A percentile compares a stretch with the other conserved stretches of the same genome.
Evolutionary conservation across 2,113 vertebrate genomes (phyloP).

Genomic region (Gambusia affinis): DNA sequence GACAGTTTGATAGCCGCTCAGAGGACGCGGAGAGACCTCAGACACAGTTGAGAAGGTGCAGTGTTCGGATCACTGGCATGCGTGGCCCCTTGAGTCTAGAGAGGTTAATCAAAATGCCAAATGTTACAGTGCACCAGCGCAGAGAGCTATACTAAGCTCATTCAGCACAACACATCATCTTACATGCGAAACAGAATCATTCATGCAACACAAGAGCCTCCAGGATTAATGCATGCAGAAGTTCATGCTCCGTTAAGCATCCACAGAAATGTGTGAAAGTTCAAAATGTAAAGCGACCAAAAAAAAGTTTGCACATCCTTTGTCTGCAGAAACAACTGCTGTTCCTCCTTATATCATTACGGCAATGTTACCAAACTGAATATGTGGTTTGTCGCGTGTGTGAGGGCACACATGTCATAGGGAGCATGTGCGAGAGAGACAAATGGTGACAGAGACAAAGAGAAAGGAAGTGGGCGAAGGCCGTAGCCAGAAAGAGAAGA

Average conservation of each 20-base stretch:
- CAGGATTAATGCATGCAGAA: neutral
- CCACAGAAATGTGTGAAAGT: neutral
- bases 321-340: neutral
- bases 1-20: constrained; percentile 73
- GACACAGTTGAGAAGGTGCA: constrained; percentile 7
- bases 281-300: neutral
- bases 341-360: constrained; percentile 25
- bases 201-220: constrained; percentile 26
- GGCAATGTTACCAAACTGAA: neutral
- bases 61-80: constrained; percentile 20
- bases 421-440: constrained; percentile 20
- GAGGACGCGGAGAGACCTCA: constrained; percentile 6
- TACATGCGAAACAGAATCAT: constrained; percentile 44
- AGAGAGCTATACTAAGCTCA: constrained; percentile 53
- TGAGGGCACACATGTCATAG: constrained; percentile 13
- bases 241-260: neutral
- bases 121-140: constrained; percentile 50
- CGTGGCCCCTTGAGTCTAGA: constrained; percentile 10
- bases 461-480: constrained; percentile 29
- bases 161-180: constrained; percentile 40
- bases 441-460: constrained; percentile 47
- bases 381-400: constrained; percentile 13
- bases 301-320: neutral
- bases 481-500: constrained; percentile 45
- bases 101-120: constrained; percentile 74